phyloP scores from a whole-genome alignment of 2,113 vertebrate genomes.

The Sinocyclocheilus rhinocerous region DNA sequence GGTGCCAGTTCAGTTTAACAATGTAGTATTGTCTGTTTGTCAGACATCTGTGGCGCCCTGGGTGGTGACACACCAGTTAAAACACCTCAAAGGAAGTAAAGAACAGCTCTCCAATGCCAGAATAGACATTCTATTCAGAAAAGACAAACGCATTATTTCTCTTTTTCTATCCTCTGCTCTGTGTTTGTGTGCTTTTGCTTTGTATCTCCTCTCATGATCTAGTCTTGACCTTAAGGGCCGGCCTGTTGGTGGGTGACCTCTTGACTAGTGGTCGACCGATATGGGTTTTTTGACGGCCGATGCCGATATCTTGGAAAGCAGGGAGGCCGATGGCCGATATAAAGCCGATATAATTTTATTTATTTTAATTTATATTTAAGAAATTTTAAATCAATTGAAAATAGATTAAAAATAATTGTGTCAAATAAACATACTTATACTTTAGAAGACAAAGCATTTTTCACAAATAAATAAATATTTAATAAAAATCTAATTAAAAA shows the following conservation, averaged over 20 bases:
- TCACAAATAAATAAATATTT: too few species aligned
- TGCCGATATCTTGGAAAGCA: too few species aligned
- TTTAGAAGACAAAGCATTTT: too few species aligned
- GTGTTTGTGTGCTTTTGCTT: conserved; percentile 30
- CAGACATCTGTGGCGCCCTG: neutral
- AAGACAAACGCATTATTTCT: neutral
- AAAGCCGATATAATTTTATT: too few species aligned
- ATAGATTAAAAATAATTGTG: too few species aligned
- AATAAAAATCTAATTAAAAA: too few species aligned
- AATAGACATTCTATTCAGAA: neutral
- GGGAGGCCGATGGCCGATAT: too few species aligned
- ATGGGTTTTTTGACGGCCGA: too few species aligned
- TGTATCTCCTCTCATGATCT: conserved; percentile 51
- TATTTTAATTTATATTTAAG: too few species aligned
- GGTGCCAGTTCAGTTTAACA: conserved; percentile 62
- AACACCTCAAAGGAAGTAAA: conserved; percentile 17
- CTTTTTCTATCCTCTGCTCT: neutral
- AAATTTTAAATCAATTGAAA: too few species aligned
- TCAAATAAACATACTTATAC: too few species aligned
- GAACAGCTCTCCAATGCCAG: neutral
- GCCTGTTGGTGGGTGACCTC: conserved; percentile 57
- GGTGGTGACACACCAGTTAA: neutral
- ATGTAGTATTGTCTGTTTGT: conserved; percentile 64
- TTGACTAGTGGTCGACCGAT: too few species aligned
- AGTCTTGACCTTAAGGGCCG: conserved; percentile 48